Evolutionary conservation across 2,113 vertebrate genomes (phyloP).

Genomic region (Gymnorhina tibicen): DNA sequence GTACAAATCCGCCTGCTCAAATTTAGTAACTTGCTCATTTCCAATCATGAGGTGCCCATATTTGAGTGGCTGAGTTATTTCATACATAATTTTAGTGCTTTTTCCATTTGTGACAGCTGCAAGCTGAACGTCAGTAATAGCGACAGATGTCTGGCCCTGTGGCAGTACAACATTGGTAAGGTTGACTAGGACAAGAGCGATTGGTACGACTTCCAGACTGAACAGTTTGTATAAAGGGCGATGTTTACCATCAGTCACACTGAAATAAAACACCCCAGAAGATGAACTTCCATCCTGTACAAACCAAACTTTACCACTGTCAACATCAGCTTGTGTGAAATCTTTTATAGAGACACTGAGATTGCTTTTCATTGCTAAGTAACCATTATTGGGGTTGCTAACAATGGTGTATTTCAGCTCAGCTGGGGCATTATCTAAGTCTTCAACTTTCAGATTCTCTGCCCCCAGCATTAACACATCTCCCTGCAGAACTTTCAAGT

Average conservation of each 20-base stretch:
- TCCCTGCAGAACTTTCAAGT: constrained; percentile 81
- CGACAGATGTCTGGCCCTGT: constrained; percentile 77
- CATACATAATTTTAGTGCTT: constrained; percentile 76
- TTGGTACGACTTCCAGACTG: constrained; percentile 81
- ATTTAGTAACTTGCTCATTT: constrained; percentile 66
- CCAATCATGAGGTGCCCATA: constrained; percentile 77
- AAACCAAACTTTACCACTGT: constrained; percentile 80
- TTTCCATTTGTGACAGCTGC: constrained; percentile 81
- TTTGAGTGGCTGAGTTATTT: constrained; percentile 72
- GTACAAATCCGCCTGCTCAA: constrained; percentile 79
- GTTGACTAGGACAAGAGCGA: constrained; percentile 78
- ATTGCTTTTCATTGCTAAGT: constrained; percentile 72
- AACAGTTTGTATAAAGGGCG: constrained; percentile 88
- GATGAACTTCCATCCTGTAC: constrained; percentile 83
- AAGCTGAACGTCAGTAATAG: constrained; percentile 76
- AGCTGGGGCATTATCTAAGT: constrained; percentile 81
- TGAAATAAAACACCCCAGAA: constrained; percentile 90
- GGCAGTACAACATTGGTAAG: constrained; percentile 73
- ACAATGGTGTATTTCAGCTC: constrained; percentile 84
- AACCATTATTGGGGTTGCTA: constrained; percentile 83
- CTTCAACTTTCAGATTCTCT: constrained; percentile 81
- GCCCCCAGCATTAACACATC: constrained; percentile 68
- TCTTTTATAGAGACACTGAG: constrained; percentile 68
- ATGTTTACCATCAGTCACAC: constrained; percentile 85
- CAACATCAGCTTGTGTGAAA: constrained; percentile 87